Conservation (phyloP, 2,797 vertebrate genomes). For the Parotocinclus haroldoi region DNA sequence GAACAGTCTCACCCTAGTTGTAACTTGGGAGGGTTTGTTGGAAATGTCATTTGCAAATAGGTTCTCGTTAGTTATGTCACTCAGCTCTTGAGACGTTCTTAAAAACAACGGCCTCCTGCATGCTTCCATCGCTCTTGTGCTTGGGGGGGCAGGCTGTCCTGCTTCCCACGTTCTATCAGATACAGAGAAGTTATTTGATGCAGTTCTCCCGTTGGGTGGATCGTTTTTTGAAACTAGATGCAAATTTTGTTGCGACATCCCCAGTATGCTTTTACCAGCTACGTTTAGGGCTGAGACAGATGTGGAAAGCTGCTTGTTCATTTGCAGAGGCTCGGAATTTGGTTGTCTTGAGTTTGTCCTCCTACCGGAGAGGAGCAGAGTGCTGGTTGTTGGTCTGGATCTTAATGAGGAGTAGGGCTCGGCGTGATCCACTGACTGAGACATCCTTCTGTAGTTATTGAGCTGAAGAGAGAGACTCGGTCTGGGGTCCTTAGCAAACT, state of each 20-base stretch:
- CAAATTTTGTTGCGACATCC: slow-evolving; percentile 29
- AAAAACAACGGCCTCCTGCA: slow-evolving; percentile 5
- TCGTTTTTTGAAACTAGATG: slow-evolving; percentile 26
- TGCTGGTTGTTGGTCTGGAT: slow-evolving; percentile 71
- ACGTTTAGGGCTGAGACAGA: slow-evolving; percentile 36
- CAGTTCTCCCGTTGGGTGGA: background rate
- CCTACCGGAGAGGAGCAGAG: slow-evolving; percentile 68
- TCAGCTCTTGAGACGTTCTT: background rate
- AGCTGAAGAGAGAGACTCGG: slow-evolving; percentile 43
- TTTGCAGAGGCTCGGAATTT: slow-evolving; percentile 26
- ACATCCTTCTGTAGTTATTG: slow-evolving; percentile 48
- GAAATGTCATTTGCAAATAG: slow-evolving; percentile 15
- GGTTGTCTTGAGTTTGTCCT: slow-evolving; percentile 53
- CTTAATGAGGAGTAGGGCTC: slow-evolving; percentile 47
- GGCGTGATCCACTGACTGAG: slow-evolving; percentile 46
- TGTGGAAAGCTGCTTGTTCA: slow-evolving; percentile 35
- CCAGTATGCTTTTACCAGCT: slow-evolving; percentile 39
- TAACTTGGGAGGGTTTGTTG: slow-evolving; percentile 6
- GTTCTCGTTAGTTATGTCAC: background rate
- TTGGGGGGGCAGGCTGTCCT: slow-evolving; percentile 11
- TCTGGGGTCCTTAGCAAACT: slow-evolving; percentile 23
- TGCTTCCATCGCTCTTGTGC: background rate
- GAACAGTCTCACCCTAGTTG: slow-evolving; percentile 1
- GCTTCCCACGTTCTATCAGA: slow-evolving; percentile 12
- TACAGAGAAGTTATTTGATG: background rate